These are phyloP conservation scores for Steinernema hermaphroditum DNA, from an alignment of 2,888 invertebrate genomes.

Conservation along the genomic window DNA sequence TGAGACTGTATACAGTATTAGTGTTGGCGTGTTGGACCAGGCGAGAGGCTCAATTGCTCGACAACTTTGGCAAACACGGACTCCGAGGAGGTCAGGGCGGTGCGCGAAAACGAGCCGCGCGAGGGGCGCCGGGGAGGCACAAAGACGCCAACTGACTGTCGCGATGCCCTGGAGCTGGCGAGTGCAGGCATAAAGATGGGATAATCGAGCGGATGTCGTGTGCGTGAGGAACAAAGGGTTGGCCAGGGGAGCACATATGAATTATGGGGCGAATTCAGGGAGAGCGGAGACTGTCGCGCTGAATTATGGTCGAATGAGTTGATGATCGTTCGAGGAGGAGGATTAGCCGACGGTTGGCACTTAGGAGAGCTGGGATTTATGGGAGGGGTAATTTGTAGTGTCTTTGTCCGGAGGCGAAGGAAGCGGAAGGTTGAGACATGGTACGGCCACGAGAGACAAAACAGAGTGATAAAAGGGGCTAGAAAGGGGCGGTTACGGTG, in stretches of 20 bases:
- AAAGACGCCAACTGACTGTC: conserved; percentile 19
- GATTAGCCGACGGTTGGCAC: neutral
- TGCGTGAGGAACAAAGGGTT: neutral
- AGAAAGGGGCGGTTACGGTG: too few relatives aligned
- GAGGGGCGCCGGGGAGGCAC: neutral
- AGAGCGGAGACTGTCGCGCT: neutral
- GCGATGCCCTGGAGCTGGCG: neutral
- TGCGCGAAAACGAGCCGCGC: conserved; percentile 21
- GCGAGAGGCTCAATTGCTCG: neutral
- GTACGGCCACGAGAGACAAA: neutral
- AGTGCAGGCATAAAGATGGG: conserved; percentile 21
- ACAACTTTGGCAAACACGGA: conserved; percentile 22
- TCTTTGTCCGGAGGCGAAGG: neutral
- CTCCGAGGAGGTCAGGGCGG: neutral
- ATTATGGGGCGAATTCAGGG: conserved; percentile 1
- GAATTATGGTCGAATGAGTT: conserved; percentile 5
- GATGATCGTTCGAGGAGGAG: conserved; percentile 6
- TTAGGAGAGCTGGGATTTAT: neutral
- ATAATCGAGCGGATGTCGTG: neutral
- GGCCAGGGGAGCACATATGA: conserved; percentile 9
- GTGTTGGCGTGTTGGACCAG: neutral
- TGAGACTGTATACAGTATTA: conserved; percentile 25
- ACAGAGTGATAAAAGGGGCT: neutral
- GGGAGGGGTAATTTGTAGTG: conserved; percentile 1
- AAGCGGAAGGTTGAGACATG: neutral